phyloP scores from a whole-genome alignment of 2,797 vertebrate genomes.

The Eptatretus atami region DNA sequence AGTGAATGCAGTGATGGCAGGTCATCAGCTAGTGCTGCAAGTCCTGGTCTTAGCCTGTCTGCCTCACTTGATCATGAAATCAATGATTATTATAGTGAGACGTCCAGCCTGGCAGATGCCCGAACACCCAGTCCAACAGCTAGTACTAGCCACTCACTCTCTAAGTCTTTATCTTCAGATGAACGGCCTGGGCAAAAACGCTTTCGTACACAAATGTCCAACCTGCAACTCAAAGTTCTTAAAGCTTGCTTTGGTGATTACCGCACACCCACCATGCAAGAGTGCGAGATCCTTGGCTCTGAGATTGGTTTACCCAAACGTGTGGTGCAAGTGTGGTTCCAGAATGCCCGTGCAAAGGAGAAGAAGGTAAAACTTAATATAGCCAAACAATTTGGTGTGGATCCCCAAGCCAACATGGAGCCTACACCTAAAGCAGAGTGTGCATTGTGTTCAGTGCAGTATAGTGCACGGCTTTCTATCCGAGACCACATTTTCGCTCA shows the following conservation, averaged over 20 bases:
- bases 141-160: conserved; percentile 43
- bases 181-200: conserved; percentile 93
- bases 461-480: conserved; percentile 84
- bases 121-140: conserved; percentile 83
- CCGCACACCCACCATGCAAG: conserved; percentile 93
- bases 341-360: conserved; percentile 95
- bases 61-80: conserved; percentile 87
- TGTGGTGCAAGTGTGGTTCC: conserved; percentile 99
- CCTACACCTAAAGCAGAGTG: conserved; percentile 97
- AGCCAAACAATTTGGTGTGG: conserved; percentile 99
- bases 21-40: conserved; percentile 70
- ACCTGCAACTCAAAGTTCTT: conserved; percentile 87
- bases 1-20: conserved; percentile 69
- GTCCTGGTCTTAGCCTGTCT: conserved; percentile 81
- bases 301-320: conserved; percentile 99
- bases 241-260: conserved; percentile 99
- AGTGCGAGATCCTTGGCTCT: conserved; percentile 97
- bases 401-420: conserved; percentile 87
- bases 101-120: conserved; percentile 79
- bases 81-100: conserved; percentile 92
- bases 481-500: conserved; percentile 98
- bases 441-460: conserved; percentile 93
- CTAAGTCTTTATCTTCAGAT: conserved; percentile 32
- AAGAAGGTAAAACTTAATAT: conserved; percentile 98
- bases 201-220: conserved; percentile 96